Base-by-base conservation (phyloP, 2,888 invertebrate genomes). In the Adelognathus sp. region DNA sequence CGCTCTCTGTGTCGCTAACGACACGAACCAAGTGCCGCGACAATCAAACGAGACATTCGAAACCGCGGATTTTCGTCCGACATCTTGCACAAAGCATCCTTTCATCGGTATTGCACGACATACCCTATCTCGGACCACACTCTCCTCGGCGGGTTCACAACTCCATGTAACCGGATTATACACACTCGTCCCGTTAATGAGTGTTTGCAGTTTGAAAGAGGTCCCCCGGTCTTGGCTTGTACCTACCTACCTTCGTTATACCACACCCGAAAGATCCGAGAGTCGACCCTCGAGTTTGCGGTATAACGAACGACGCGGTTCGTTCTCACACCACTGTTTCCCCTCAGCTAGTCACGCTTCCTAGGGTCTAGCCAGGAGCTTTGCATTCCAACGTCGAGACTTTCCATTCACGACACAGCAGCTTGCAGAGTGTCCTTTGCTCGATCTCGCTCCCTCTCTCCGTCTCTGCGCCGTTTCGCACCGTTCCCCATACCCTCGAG, bases 151-250 rank as follows among this genome's bases (percentile, higher is more conserved):
- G 7, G 54, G 39, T 29, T 29, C 41, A 14, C 41, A 14, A 36
- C 41, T 27, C 33, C 44, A 27, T 69, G 24, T 58, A 63, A 50
- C 39, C 50, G 46, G 67, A 21, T 56, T 63, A 44, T 39, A 61
- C 67, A 60, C 18, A 33, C 33, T 44, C 29, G 61, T 61, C 50
- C 16, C 44, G 33, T 63, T 75, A 79, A 79, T 63, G 79, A 79
- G 71, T 79, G 79, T 79, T 75, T 79, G 79, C 75, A 63, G 54
- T 58, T 72, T 64, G 67, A 75, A 79, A 75, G 75, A 75, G 67
- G 31, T 46, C 36, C 33, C 27, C 39, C 33, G 21, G 21, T 27
- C 21, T n/a, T 24, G 14, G 9, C 61, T 63, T 78, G 52, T n/a
- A n/a, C 39, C 46, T n/a, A 50, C 61, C 64, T 16, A 46, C 52